phyloP scores from a whole-genome alignment of 2,888 invertebrate species.

The Arrhopalites spinosus region DNA sequence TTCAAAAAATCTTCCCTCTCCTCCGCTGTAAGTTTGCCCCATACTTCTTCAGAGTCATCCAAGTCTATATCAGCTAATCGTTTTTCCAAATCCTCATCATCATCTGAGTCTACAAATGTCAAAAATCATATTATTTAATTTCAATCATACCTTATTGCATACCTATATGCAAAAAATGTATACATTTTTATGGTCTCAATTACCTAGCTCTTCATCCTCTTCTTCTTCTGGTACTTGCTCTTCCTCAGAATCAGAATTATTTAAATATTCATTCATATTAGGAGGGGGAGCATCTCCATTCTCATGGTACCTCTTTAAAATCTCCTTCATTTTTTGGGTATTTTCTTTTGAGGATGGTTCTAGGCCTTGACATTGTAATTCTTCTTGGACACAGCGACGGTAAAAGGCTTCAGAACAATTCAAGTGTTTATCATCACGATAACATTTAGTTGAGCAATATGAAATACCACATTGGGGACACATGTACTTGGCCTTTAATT shows the following conservation, averaged over 20 bases:
- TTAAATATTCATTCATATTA: background rate
- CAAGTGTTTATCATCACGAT: constrained; percentile 49
- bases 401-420: constrained; percentile 55
- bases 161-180: background rate
- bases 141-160: background rate
- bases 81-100: constrained; percentile 50
- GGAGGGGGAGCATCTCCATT: background rate
- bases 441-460: constrained; percentile 52
- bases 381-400: constrained; percentile 46
- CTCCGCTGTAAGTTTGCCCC: constrained; percentile 50
- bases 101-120: constrained; percentile 55
- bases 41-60: constrained; percentile 52
- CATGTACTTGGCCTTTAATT: constrained; percentile 43
- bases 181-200: background rate
- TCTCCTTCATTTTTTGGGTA: constrained; percentile 47
- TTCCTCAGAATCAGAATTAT: constrained; percentile 26
- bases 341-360: constrained; percentile 8
- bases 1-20: constrained; percentile 51
- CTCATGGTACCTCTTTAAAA: constrained; percentile 46
- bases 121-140: background rate
- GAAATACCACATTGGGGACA: constrained; percentile 54
- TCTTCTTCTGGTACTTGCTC: constrained; percentile 20
- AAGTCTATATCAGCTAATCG: constrained; percentile 49
- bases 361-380: constrained; percentile 30
- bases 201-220: constrained; percentile 17